Conservation (phyloP, 1,140 invertebrate genomes). For the Archivesica marissinica region DNA sequence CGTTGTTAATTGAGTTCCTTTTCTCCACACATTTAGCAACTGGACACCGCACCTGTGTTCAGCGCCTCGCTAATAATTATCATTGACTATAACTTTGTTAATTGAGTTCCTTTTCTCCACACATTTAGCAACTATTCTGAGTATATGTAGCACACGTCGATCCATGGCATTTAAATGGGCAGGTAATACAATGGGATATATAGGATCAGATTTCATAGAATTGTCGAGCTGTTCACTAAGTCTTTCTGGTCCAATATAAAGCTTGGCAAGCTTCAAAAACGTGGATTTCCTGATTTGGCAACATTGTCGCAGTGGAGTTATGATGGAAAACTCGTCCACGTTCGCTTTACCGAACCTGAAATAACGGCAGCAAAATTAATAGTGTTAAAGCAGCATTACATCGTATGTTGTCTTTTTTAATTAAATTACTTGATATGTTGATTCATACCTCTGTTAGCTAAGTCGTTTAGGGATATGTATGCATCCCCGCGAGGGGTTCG, state of each 20-base stretch:
- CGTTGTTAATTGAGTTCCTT: background rate
- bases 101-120: background rate
- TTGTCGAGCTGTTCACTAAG: slow-evolving; percentile 18
- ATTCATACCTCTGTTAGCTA: too few relatives aligned
- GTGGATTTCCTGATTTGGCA: slow-evolving; percentile 43
- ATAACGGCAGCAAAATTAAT: too few relatives aligned
- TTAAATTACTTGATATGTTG: too few relatives aligned
- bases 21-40: slow-evolving; percentile 11
- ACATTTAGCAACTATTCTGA: slow-evolving; percentile 26
- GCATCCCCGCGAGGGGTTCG: too few relatives aligned
- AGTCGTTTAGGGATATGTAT: too few relatives aligned
- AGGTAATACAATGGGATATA: slow-evolving; percentile 21
- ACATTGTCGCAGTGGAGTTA: slow-evolving; percentile 34
- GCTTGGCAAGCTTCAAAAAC: slow-evolving; percentile 33
- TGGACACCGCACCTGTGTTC: background rate
- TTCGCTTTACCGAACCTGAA: slow-evolving; percentile 47
- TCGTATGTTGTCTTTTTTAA: too few relatives aligned
- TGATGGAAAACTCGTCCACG: slow-evolving; percentile 35
- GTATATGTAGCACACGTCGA: slow-evolving; percentile 20
- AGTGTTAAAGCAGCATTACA: too few relatives aligned
- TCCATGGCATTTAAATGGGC: slow-evolving; percentile 26
- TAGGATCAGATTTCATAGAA: slow-evolving; percentile 14
- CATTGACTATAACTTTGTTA: background rate
- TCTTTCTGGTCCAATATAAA: slow-evolving; percentile 41
- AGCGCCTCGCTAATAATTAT: slow-evolving; percentile 11